Conservation (phyloP, 2,888 invertebrate genomes). For the Rhyacophila evoluta region DNA sequence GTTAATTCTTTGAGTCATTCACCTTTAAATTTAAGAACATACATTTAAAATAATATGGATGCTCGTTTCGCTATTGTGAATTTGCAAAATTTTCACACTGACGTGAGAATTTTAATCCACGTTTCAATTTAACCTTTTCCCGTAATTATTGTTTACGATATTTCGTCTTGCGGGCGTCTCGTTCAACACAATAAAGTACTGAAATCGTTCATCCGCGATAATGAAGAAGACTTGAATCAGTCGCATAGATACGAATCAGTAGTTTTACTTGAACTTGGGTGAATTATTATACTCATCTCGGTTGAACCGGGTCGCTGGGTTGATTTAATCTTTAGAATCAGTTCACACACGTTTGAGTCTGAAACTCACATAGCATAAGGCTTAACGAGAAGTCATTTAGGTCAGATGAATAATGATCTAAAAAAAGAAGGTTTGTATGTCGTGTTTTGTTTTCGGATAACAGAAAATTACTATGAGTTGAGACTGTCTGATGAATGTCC, state of each 20-base stretch:
- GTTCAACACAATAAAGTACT: neutral
- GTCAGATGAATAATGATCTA: neutral
- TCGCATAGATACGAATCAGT: neutral
- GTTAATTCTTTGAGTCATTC: too few species aligned
- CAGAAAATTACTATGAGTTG: neutral
- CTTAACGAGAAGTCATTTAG: neutral
- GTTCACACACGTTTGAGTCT: slow-evolving; percentile 1
- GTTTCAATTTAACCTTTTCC: neutral
- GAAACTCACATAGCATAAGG: neutral
- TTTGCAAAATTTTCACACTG: neutral
- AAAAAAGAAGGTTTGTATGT: neutral
- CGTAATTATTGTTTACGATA: neutral
- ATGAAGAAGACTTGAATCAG: neutral
- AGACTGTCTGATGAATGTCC: too few species aligned
- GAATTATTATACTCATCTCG: neutral
- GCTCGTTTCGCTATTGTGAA: neutral
- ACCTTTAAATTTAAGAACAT: too few species aligned
- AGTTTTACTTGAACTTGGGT: neutral
- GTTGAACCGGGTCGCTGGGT: neutral
- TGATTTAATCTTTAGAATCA: slow-evolving; percentile 2
- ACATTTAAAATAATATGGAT: slow-evolving; percentile 3
- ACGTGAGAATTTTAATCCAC: neutral
- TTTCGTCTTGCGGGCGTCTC: neutral
- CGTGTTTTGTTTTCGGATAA: slow-evolving; percentile 33
- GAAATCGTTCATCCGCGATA: neutral